A percentile compares a stretch with the other conserved stretches of the same genome.
Conservation (phyloP, 2,797 vertebrate genomes). For the Myoxocephalus aenaeus region DNA sequence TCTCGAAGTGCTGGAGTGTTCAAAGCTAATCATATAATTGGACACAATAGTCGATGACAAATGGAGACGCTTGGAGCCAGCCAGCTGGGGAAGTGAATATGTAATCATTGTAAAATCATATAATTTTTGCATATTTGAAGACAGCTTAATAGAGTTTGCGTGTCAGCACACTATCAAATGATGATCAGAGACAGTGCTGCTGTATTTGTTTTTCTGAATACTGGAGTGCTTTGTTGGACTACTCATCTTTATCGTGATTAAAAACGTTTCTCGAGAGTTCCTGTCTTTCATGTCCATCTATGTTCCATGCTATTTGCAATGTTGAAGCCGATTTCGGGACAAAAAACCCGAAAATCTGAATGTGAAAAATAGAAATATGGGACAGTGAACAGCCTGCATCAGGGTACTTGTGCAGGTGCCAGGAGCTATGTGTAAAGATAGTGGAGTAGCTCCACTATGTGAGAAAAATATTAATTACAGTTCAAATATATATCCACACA, state of each 20-base stretch:
- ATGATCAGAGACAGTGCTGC: slow-evolving; percentile 81
- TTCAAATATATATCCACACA: background rate
- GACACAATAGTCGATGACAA: slow-evolving; percentile 99
- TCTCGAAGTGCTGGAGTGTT: slow-evolving; percentile 99
- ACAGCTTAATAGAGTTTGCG: slow-evolving; percentile 98
- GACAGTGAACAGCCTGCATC: slow-evolving; percentile 17
- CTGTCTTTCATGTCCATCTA: slow-evolving; percentile 27
- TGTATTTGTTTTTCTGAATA: slow-evolving; percentile 77
- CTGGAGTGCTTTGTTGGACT: slow-evolving; percentile 54
- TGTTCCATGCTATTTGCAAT: slow-evolving; percentile 23
- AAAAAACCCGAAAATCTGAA: slow-evolving; percentile 28
- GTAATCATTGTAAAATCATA: slow-evolving; percentile 99
- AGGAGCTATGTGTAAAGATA: slow-evolving; percentile 10
- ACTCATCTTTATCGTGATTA: slow-evolving; percentile 60
- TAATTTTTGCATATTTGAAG: slow-evolving; percentile 99
- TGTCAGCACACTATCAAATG: slow-evolving; percentile 89
- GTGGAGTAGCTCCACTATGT: background rate
- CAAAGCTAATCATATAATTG: slow-evolving; percentile 99
- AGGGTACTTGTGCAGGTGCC: slow-evolving; percentile 6
- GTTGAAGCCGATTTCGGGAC: slow-evolving; percentile 31
- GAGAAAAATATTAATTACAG: background rate
- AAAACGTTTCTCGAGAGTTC: slow-evolving; percentile 55
- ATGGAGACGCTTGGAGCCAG: slow-evolving; percentile 99
- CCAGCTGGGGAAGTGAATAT: slow-evolving; percentile 99
- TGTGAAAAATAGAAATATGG: slow-evolving; percentile 1